Base-by-base conservation (phyloP, 2,113 vertebrate species). In the Pungitius pungitius region DNA sequence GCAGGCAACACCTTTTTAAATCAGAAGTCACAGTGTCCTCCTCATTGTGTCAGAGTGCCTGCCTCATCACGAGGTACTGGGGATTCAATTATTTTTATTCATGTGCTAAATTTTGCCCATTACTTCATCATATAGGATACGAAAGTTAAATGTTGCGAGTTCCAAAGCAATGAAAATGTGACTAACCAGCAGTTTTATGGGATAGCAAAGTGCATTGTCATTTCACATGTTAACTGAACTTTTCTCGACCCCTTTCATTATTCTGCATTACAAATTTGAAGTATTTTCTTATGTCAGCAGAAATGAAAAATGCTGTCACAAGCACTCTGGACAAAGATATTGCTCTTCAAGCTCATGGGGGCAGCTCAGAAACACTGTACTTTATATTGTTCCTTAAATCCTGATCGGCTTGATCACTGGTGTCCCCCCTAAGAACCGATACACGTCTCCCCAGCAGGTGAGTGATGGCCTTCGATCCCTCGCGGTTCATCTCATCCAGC, bases 381-480 rank as follows among this genome's bases (percentile, higher is more conserved):
- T 37, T 61, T 59, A 73, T 83, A 73, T 83, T 71, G 78, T 22
- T 56, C 63, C 57, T 76, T 52, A n/a, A 78, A 12, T 37, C 59
- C 65, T 75, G 71, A 83, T 66, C 57, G 78, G 9, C 40, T 69
- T 68, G 74, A 85, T 78, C 62, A 69, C 72, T 63, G 55, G 59
- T 73, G 65, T 67, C 63, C 68, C 58, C 47, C 73, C 63, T 75
- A 80, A 80, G 61, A 85, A 27, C 66, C 84, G 76, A 54, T 72
- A 83, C 71, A 54, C n/a, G n/a, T 75, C 56, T 57, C 66, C 54
- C 26, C 52, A 7, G 9, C n/a, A 3, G 47, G 18, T 81, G 85
- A 87, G 66, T 77, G 81, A 91, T 87, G 65, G 69, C 73, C 49
- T 37, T 86, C 57, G 42, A 85, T 85, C 78, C 69, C 8, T 51